Conservation (phyloP, 30 jellyfish, hydroid and myxozoan genomes). For the Cassiopea andromeda region DNA sequence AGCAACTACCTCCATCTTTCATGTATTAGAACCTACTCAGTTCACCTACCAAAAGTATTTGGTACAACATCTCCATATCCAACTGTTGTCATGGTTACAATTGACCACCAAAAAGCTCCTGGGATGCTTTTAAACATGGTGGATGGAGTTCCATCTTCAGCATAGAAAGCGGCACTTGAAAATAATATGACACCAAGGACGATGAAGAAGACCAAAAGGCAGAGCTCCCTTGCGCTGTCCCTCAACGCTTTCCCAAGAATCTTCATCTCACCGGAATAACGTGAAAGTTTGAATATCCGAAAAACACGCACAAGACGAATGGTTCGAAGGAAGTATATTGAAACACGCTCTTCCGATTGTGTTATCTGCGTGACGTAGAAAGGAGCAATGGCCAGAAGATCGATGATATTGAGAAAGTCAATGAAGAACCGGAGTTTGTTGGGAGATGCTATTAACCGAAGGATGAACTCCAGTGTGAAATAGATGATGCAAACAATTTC, state of each 20-base stretch:
- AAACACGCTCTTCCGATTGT: conserved; percentile 63
- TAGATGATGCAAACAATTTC: conserved; percentile 87
- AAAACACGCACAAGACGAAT: conserved; percentile 94
- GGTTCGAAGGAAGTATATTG: conserved; percentile 92
- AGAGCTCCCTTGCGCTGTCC: conserved; percentile 93
- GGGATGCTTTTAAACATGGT: conserved; percentile 91
- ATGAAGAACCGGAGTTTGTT: conserved; percentile 78
- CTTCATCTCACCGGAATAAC: conserved; percentile 97
- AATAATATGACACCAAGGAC: conserved; percentile 89
- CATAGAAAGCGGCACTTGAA: conserved; percentile 97
- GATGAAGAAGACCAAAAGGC: conserved; percentile 89
- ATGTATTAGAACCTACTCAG: neutral
- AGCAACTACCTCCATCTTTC: no score
- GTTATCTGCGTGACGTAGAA: conserved; percentile 80
- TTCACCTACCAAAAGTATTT: conserved; percentile 71
- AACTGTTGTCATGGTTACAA: conserved; percentile 98
- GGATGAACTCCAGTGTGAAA: conserved; percentile 81
- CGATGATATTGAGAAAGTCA: conserved; percentile 81
- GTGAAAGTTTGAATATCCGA: conserved; percentile 94
- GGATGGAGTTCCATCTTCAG: conserved; percentile 79
- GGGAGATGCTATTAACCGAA: conserved; percentile 84
- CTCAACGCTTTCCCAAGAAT: conserved; percentile 91
- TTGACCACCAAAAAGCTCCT: conserved; percentile 99
- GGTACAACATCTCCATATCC: conserved; percentile 99
- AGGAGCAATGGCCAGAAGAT: conserved; percentile 89